Percentiles rank a stretch among this genome's conserved stretches.
Evolutionary conservation across 2,113 vertebrate genomes (phyloP).

Genomic region (Kryptolebias marmoratus): DNA sequence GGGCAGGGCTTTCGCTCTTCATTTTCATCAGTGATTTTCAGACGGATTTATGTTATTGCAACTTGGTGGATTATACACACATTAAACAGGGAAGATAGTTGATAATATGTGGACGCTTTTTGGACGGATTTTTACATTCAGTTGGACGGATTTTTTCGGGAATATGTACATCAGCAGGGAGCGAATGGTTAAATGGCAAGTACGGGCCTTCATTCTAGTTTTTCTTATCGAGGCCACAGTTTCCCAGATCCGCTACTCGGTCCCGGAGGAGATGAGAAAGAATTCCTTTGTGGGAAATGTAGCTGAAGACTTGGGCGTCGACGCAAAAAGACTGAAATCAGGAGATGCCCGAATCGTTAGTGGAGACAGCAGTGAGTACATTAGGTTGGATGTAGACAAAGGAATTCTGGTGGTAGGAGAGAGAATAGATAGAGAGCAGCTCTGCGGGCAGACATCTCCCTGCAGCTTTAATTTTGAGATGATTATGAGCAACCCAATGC

Average conservation of each 20-base stretch:
- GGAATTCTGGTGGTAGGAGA: conserved; percentile 75
- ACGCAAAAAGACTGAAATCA: conserved; percentile 67
- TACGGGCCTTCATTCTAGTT: conserved; percentile 56
- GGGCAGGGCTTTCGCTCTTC: not conserved
- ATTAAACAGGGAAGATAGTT: not conserved
- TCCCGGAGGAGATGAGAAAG: conserved; percentile 80
- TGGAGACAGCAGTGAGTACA: conserved; percentile 70
- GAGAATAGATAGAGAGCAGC: conserved; percentile 82
- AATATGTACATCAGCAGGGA: conserved; percentile 29
- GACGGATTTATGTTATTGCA: not conserved
- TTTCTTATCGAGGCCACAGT: conserved; percentile 30
- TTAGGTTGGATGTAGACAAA: conserved; percentile 70
- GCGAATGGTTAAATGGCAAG: conserved; percentile 39
- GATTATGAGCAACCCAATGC: conserved; percentile 79
- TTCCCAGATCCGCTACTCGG: conserved; percentile 70
- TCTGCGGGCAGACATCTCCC: conserved; percentile 77
- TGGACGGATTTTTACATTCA: rapidly evolving
- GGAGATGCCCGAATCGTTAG: conserved; percentile 75
- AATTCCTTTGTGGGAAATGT: conserved; percentile 82
- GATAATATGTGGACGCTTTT: not conserved
- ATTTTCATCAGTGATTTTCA: not conserved
- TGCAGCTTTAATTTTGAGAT: conserved; percentile 80
- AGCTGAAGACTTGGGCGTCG: conserved; percentile 77
- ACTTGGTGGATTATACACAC: conserved; percentile 5
- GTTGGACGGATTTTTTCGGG: not conserved